Evolutionary conservation across 2,113 vertebrate species (phyloP).

Genomic region (Riparia riparia): DNA sequence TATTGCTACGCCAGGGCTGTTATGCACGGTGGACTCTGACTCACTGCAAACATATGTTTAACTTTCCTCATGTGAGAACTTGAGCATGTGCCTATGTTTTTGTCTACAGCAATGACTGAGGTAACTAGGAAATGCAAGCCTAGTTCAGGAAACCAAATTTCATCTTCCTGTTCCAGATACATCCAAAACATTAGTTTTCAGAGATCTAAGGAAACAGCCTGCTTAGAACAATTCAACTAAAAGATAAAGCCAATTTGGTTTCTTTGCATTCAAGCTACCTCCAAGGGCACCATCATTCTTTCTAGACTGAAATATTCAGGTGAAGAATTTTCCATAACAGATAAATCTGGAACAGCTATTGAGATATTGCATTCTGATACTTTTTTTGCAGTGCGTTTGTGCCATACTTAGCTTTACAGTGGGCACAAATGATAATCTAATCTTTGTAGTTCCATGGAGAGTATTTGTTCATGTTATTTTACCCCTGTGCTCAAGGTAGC

Average conservation of each 20-base stretch:
- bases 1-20: conserved; percentile 24
- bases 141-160: conserved; percentile 20
- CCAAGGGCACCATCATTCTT: not conserved
- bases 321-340: not conserved
- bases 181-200: not conserved
- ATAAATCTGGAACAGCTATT: not conserved
- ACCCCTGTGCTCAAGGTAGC: not conserved
- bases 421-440: not conserved
- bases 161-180: not conserved
- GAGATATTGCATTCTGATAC: not conserved
- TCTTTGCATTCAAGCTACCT: not conserved
- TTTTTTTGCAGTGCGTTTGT: not conserved
- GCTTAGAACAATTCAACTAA: not conserved
- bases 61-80: conserved; percentile 14
- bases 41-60: conserved; percentile 39
- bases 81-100: conserved; percentile 32
- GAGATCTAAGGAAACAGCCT: not conserved
- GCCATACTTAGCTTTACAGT: not conserved
- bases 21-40: conserved; percentile 18
- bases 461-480: not conserved
- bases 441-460: conserved; percentile 19
- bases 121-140: conserved; percentile 22
- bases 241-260: not conserved
- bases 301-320: not conserved
- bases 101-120: not conserved